Evolutionary conservation across 2,888 invertebrate genomes (phyloP), one percentile per base, ranked within the genome.

Genomic region (Ophraella communa): DNA sequence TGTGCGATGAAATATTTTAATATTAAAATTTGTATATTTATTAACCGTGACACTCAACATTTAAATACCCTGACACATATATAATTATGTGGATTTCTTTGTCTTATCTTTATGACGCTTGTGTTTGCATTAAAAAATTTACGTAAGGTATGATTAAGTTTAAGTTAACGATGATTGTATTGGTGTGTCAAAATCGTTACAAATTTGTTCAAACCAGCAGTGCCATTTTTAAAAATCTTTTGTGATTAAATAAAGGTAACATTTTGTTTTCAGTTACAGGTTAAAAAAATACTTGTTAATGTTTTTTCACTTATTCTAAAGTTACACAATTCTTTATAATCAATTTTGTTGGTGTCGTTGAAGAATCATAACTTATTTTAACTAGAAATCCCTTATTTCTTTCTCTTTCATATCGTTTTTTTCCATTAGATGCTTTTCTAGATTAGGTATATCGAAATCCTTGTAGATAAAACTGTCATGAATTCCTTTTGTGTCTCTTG

Each of bases 41-140:
- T 39, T 14, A 39, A 17, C 39, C 39, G 39, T 39, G 39, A 39
- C 39, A 17, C 14, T 39, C 39, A 30, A 2, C 35, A 39, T 39
- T 39, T 39, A 7, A 39, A 39, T 39, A 39, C 39, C 39, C 17
- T 14, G 39, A 5, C 39, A 39, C 14, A 39, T 39, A 39, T 39
- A 14, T 11, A 35, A 7, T 39, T n/a, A n/a, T n/a, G n/a, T n/a
- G 11, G 30, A 30, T 30, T 30, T 39, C 17, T 11, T 47, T 21
- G 8, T 47, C 47, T 47, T 47, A 47, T 47, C 47, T 47, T 47
- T 47, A 47, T 47, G 23, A 47, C 14, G 3, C 45, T 21, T 20
- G 0, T 47, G 47, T 47, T 47, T 47, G 21, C 47, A n/a, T 21
- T 21, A 47, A 47, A 47, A 45, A 47, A 14, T 23, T 47, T 23